Evolutionary conservation across 1,140 invertebrate genomes (phyloP).

Genomic region (Drosophila auraria): DNA sequence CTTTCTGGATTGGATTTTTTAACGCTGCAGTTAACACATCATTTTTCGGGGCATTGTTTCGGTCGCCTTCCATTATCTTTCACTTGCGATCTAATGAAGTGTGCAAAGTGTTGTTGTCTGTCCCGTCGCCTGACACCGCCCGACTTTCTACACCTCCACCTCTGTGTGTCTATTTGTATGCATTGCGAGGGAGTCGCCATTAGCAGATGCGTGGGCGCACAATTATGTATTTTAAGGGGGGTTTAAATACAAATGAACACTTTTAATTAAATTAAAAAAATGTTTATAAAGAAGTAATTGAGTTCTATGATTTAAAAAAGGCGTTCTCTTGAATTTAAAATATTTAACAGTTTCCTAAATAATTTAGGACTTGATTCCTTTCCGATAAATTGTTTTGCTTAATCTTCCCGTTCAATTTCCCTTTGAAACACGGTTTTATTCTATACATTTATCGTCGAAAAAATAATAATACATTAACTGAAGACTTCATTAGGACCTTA

Average conservation of each 20-base stretch:
- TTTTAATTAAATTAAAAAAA: background rate
- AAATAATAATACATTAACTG: no score
- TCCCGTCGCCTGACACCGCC: slow-evolving; percentile 5
- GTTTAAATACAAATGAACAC: background rate
- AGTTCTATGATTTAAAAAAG: background rate
- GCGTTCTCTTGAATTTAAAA: no score
- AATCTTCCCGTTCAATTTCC: no score
- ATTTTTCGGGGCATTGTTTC: slow-evolving; percentile 66
- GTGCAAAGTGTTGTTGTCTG: slow-evolving; percentile 64
- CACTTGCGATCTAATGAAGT: slow-evolving; percentile 82
- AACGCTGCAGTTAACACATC: slow-evolving; percentile 78
- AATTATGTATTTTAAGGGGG: background rate
- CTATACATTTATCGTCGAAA: no score
- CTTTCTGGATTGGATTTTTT: slow-evolving; percentile 55
- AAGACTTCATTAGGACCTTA: no score
- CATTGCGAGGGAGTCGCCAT: slow-evolving; percentile 16
- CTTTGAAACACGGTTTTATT: no score
- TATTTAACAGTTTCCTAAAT: no score
- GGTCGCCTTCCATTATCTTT: slow-evolving; percentile 69
- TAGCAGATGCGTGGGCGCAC: slow-evolving; percentile 10
- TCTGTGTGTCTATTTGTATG: slow-evolving; percentile 20
- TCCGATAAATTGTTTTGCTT: no score
- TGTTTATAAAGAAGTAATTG: no score
- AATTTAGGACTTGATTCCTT: no score
- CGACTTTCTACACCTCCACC: background rate